Percentiles rank a stretch among this genome's conserved stretches.
Evolutionary conservation across 2,113 vertebrate genomes (phyloP).

Genomic region (Oreochromis aureus): DNA sequence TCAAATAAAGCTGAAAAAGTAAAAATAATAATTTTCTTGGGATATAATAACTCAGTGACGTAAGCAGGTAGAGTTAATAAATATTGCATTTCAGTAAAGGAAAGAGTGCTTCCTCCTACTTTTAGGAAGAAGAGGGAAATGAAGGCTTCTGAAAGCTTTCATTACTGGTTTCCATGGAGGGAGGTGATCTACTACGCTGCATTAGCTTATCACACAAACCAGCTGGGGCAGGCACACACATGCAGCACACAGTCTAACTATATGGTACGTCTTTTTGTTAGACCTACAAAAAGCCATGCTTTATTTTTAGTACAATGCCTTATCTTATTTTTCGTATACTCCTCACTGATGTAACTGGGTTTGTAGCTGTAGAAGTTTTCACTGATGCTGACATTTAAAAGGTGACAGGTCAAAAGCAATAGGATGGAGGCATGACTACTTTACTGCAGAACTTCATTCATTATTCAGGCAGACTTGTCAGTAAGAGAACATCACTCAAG

Average conservation of each 20-base stretch:
- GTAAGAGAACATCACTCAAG: conserved; percentile 40
- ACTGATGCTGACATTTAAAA: conserved; percentile 37
- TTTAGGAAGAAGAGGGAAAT: conserved; percentile 5
- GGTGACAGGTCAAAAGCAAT: conserved; percentile 41
- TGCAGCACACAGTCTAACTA: background rate
- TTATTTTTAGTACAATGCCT: conserved; percentile 9
- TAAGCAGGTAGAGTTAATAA: background rate
- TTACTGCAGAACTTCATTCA: conserved; percentile 50
- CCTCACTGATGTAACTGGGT: background rate
- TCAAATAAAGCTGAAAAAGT: background rate
- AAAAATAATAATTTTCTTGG: background rate
- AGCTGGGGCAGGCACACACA: conserved; percentile 10
- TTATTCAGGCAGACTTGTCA: conserved; percentile 63
- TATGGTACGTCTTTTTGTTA: conserved; percentile 8
- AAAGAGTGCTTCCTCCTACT: background rate
- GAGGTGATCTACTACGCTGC: conserved; percentile 29
- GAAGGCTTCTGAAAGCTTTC: background rate
- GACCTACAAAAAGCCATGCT: background rate
- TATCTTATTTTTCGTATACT: background rate
- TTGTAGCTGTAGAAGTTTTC: background rate
- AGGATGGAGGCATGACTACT: conserved; percentile 12
- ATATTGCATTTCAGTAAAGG: background rate
- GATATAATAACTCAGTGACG: background rate
- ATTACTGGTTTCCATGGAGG: conserved; percentile 46
- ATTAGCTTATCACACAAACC: conserved; percentile 52